Evolutionary conservation across 2,113 vertebrate genomes (phyloP).

Genomic region (Zosterops japonicus): DNA sequence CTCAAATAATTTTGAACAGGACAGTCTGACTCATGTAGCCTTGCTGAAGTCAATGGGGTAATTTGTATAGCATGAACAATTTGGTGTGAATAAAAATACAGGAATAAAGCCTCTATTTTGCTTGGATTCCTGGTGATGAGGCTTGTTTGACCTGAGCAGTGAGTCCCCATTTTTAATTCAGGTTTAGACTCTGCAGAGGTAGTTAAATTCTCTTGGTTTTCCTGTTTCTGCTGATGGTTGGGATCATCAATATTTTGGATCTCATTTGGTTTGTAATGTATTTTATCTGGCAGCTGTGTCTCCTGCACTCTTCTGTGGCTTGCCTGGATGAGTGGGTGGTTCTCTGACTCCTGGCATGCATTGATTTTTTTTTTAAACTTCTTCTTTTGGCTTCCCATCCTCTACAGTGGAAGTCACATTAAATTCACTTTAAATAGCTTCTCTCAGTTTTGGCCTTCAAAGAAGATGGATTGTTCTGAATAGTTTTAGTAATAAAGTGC

Average conservation of each 20-base stretch:
- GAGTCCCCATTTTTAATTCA: not conserved
- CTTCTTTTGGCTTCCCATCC: slow-evolving; percentile 20
- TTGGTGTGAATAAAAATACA: not conserved
- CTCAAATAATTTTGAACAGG: not conserved
- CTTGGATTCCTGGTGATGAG: not conserved
- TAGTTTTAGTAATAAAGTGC: slow-evolving; percentile 23
- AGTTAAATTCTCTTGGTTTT: slow-evolving; percentile 19
- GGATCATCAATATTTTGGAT: slow-evolving; percentile 39
- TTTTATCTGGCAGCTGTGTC: slow-evolving; percentile 47
- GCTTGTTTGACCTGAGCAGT: not conserved
- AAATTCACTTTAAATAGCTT: slow-evolving; percentile 55
- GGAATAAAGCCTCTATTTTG: not conserved
- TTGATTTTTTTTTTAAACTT: not conserved
- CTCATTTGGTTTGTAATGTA: not conserved
- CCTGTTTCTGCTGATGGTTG: slow-evolving; percentile 12
- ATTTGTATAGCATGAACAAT: not conserved
- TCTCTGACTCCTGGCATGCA: slow-evolving; percentile 20
- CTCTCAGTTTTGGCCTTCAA: slow-evolving; percentile 39
- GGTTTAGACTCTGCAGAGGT: not conserved
- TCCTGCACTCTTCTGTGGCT: slow-evolving; percentile 1
- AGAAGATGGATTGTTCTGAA: slow-evolving; percentile 23
- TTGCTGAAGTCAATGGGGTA: not conserved
- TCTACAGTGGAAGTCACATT: slow-evolving; percentile 20
- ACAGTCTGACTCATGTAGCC: not conserved
- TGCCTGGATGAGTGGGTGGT: slow-evolving; percentile 34